Base-by-base conservation (phyloP, 2,113 vertebrate genomes). In the Toxotes jaculatrix region DNA sequence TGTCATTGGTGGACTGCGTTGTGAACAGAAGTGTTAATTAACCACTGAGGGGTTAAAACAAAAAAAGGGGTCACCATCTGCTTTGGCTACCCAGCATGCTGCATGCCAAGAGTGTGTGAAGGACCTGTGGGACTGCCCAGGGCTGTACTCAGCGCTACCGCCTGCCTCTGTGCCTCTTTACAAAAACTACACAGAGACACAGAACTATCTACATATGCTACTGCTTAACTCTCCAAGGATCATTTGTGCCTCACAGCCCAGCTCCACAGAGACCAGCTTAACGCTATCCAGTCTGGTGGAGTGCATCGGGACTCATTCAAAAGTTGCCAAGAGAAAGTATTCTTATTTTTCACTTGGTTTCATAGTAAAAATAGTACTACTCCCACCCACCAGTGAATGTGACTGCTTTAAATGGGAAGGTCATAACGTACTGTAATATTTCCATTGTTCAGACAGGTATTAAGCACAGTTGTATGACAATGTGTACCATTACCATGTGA, bases 51-150 rank as follows among this genome's bases (percentile, higher is more conserved):
- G 56, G 60, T 71, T 78, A 67, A 77, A 89, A 57, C 12, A 71
- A 70, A 68, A 76, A 87, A 83, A 47, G 38, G 21, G 57, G 66
- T 82, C 79, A 83, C 86, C 88, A 88, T 91, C 85, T 89, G 85
- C 64, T 89, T 79, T 69, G 55, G 65, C 57, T 63, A 47, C 65
- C 38, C 63, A 69, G 57, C 69, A 78, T 81, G 57, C 51, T 72
- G 60, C 19, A 71, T 62, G 78, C 69, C 71, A 79, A 65, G 56
- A 82, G 65, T 77, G 76, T 82, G 67, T 83, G 36, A 62, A 60
- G 34, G 69, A 83, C 81, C 89, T 69, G 42, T 71, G 85, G 78
- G 88, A 83, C 72, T 65, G 53, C 64, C 82, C 12, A 32, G n/a
- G 49, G 80, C 67, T 75, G 67, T 55, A 57, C 57, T 45, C 16